Base-by-base conservation (phyloP, 2,888 invertebrate genomes). In the Gnatocerus cornutus region DNA sequence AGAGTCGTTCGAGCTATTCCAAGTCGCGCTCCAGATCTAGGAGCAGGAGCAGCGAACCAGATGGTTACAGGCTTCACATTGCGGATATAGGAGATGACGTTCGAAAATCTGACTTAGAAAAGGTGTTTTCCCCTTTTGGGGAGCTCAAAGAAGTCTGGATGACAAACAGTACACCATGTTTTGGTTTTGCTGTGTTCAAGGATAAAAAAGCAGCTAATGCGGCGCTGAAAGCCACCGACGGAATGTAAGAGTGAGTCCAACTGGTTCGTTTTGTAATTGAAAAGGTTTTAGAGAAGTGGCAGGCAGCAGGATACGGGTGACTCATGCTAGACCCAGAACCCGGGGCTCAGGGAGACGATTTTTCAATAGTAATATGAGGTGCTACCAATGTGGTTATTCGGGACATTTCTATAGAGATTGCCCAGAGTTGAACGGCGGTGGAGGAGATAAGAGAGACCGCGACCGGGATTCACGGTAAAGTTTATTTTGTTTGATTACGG, bases 371-470 rank as follows among this genome's bases (percentile, higher is more conserved):
- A 87, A 87, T 75, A 85, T 88, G 84, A 79, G 88, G 37, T 89
- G 89, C 79, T 89, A 89, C 78, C 87, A 88, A 76, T 89, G 89
- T 78, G 89, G 89, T 9, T 87, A 87, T 71, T 83, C 85, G 33
- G 89, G 89, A 7, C 89, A 89, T 77, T 89, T 89, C 79, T 88
- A 88, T 61, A 80, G 89, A 61, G 88, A 89, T 77, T 89, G 89
- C 74, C 86, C 86, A 0, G 86, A 86, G 62, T 75, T 84, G 72
- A 83, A 82, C 62, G 83, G 83, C 29, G 80, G 83, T 30, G 79
- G 78, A 50, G 70, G 79, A 52, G 76, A 83, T 67, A 81, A 82
- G 67, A 79, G 82, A 58, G 78, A 77, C 48, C 62, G 72, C 12
- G 73, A 74, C 39, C 64, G 73, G 16, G 73, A 75, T 30, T 75